phyloP scores from a whole-genome alignment of 2,888 invertebrate species.

The Drosophila leonis region DNA sequence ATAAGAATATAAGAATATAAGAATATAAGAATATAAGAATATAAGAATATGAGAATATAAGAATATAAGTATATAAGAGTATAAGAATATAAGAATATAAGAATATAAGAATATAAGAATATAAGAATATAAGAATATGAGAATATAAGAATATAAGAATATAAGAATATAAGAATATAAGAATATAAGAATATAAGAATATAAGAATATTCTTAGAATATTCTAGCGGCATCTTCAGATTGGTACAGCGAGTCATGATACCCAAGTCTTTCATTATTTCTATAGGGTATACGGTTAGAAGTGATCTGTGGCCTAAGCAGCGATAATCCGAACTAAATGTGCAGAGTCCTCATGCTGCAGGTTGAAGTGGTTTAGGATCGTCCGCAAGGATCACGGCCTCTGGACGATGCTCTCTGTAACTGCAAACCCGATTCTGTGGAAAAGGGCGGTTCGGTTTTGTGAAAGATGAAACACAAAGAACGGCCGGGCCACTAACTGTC shows the following conservation, averaged over 20 bases:
- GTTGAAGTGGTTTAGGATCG: slow-evolving; percentile 20
- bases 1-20: too few species aligned
- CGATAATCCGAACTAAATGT: slow-evolving; percentile 76
- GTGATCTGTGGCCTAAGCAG: slow-evolving; percentile 45
- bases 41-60: too few species aligned
- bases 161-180: too few species aligned
- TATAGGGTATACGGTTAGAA: slow-evolving; percentile 16
- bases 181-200: too few species aligned
- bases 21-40: too few species aligned
- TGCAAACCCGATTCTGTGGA: slow-evolving; percentile 72
- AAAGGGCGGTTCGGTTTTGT: slow-evolving; percentile 66
- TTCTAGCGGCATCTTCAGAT: background rate
- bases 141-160: too few species aligned
- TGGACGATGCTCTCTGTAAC: slow-evolving; percentile 27
- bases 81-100: too few species aligned
- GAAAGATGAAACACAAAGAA: slow-evolving; percentile 77
- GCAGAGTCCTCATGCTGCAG: slow-evolving; percentile 28
- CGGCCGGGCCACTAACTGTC: slow-evolving; percentile 39
- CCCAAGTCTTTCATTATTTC: background rate
- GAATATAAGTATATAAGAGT: too few species aligned
- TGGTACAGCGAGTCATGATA: background rate
- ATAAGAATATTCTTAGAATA: too few species aligned
- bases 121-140: too few species aligned
- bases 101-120: too few species aligned
- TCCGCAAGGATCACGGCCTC: slow-evolving; percentile 18